Conservation (phyloP, 2,888 invertebrate species). For the Pterostichus madidus region DNA sequence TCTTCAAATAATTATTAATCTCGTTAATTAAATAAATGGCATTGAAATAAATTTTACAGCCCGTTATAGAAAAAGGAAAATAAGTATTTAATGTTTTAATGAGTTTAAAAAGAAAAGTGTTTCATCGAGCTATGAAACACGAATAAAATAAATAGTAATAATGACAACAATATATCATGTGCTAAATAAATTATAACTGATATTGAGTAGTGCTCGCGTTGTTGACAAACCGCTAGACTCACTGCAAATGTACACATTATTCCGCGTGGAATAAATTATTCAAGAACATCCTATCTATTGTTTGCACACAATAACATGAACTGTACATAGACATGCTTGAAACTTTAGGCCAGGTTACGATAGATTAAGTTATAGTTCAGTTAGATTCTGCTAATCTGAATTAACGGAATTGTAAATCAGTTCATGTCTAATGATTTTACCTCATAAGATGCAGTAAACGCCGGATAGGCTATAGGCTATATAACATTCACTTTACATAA, state of each 20-base stretch:
- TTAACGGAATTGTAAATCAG: conserved; percentile 35
- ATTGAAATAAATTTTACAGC: too few species aligned
- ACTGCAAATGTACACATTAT: conserved; percentile 43
- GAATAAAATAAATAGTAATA: background rate
- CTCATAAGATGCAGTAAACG: background rate
- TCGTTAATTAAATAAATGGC: too few species aligned
- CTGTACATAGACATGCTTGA: conserved; percentile 6
- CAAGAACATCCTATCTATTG: conserved; percentile 40
- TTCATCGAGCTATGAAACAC: background rate
- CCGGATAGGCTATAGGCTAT: too few species aligned
- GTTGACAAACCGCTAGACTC: conserved; percentile 30
- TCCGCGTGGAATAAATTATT: conserved; percentile 40
- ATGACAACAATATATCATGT: background rate
- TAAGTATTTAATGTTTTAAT: too few species aligned
- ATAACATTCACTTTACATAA: too few species aligned
- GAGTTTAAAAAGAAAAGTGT: too few species aligned
- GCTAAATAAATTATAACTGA: conserved; percentile 37
- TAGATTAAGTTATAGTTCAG: conserved; percentile 30
- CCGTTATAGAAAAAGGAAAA: too few species aligned
- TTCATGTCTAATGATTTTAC: conserved; percentile 19
- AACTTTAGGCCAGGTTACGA: conserved; percentile 18
- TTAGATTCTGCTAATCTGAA: conserved; percentile 22
- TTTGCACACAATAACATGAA: conserved; percentile 42
- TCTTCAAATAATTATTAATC: too few species aligned
- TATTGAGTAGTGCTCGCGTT: conserved; percentile 14